Evolutionary conservation across 2,113 vertebrate species (phyloP).

Genomic region (Dicentrarchus labrax): DNA sequence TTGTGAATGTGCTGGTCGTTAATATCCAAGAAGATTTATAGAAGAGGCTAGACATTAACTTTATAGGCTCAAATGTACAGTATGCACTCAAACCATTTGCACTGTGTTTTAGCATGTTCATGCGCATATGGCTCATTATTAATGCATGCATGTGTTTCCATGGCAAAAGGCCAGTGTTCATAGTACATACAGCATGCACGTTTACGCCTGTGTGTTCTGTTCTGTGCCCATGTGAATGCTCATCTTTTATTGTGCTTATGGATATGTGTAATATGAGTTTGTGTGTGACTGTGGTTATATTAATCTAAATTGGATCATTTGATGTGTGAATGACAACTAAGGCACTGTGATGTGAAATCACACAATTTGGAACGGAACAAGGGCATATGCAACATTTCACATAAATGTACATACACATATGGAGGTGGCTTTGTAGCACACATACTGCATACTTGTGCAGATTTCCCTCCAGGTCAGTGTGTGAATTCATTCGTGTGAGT

Average conservation of each 20-base stretch:
- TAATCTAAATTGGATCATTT: not conserved
- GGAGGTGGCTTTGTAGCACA: not conserved
- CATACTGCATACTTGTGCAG: not conserved
- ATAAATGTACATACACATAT: not conserved
- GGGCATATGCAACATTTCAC: not conserved
- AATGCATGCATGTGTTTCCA: conserved; percentile 42
- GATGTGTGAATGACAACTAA: not conserved
- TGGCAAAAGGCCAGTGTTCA: not conserved
- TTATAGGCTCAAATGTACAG: conserved; percentile 22
- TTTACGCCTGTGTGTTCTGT: not conserved
- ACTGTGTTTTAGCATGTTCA: not conserved
- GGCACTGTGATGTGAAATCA: not conserved
- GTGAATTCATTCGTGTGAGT: not conserved
- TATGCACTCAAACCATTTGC: not conserved
- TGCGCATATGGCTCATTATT: conserved; percentile 49
- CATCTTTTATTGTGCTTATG: not conserved
- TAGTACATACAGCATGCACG: not conserved
- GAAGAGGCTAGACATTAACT: not conserved
- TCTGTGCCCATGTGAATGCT: not conserved
- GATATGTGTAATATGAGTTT: not conserved
- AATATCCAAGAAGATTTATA: conserved; percentile 11
- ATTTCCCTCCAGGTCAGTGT: conserved; percentile 9
- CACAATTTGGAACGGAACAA: not conserved
- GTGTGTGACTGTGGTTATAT: not conserved
- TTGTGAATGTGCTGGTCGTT: conserved; percentile 4